Conservation (phyloP, 1,140 invertebrate genomes). For the Drosophila persimilis region DNA sequence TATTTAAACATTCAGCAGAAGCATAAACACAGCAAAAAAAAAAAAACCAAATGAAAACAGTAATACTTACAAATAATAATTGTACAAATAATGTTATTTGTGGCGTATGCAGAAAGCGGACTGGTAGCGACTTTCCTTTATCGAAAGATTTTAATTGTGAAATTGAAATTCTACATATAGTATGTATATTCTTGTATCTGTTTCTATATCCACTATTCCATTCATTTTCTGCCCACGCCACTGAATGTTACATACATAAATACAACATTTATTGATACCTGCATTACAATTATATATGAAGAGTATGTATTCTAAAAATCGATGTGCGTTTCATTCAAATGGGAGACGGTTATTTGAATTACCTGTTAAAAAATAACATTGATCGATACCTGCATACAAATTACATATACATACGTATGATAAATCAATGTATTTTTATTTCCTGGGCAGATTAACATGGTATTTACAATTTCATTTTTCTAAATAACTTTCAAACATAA, state of each 20-base stretch:
- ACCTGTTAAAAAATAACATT: neutral
- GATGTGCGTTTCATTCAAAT: conserved; percentile 4
- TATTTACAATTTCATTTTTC: no score
- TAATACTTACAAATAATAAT: conserved; percentile 1
- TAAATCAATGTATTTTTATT: conserved; percentile 6
- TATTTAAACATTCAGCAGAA: conserved; percentile 23
- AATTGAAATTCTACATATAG: neutral
- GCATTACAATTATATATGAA: conserved; percentile 30
- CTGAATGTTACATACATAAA: conserved; percentile 35
- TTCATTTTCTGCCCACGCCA: conserved; percentile 6
- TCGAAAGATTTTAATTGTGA: neutral
- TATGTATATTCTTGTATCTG: no score
- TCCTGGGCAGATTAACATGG: neutral
- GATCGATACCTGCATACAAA: conserved; percentile 39
- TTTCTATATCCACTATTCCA: conserved; percentile 1
- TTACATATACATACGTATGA: conserved; percentile 20
- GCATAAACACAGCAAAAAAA: conserved; percentile 5
- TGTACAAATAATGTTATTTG: conserved; percentile 38
- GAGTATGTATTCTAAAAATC: conserved; percentile 34
- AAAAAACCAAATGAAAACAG: conserved; percentile 19
- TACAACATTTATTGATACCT: conserved; percentile 36
- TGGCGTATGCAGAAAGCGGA: conserved; percentile 14
- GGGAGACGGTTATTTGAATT: no score
- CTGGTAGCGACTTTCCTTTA: neutral
- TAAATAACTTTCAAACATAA: no score